phyloP scores from a whole-genome alignment of 2,797 vertebrate species.

The Apodemus agrarius region DNA sequence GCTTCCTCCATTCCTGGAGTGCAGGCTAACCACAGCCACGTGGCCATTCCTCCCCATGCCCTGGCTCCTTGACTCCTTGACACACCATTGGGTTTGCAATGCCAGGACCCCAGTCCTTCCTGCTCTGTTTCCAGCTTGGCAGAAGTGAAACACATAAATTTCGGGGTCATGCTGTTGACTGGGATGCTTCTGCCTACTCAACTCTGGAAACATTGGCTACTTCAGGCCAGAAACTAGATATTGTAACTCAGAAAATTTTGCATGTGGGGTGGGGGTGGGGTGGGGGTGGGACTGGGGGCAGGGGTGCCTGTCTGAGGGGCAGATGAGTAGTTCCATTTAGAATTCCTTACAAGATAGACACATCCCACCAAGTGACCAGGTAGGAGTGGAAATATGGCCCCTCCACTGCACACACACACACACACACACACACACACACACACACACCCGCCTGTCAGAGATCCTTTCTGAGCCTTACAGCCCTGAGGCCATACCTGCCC shows the following conservation, averaged over 20 bases:
- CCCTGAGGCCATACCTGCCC: neutral
- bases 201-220: neutral
- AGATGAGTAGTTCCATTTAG: neutral
- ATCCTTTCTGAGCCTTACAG: neutral
- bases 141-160: neutral
- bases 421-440: too few relatives aligned
- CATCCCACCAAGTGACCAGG: neutral
- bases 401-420: neutral
- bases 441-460: neutral
- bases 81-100: neutral
- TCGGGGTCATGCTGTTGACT: neutral
- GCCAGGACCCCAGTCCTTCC: neutral
- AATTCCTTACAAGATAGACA: neutral
- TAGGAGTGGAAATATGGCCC: neutral
- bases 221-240: neutral
- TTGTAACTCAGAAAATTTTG: neutral
- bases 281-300: neutral
- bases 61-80: neutral
- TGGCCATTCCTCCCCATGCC: rapidly evolving
- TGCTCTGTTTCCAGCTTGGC: neutral
- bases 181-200: neutral
- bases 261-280: neutral
- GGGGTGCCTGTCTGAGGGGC: neutral
- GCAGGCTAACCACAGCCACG: neutral
- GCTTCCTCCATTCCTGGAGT: neutral